Evolutionary conservation across 2,888 invertebrate species (phyloP).

Genomic region (Drosophila cracens): DNA sequence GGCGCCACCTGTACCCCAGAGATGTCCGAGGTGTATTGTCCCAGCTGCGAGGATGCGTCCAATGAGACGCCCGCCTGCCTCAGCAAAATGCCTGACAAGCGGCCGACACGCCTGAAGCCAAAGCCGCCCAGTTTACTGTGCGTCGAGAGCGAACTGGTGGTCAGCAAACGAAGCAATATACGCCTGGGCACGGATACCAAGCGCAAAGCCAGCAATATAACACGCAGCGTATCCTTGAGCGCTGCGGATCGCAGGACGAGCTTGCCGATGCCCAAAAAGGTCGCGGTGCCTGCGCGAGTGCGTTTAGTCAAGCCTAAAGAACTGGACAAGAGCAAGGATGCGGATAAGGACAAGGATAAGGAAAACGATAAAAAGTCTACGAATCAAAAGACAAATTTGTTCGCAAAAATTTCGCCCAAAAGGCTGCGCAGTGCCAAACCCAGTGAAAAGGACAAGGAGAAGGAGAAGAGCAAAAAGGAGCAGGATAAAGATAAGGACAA

Average conservation of each 20-base stretch:
- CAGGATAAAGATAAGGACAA: constrained; percentile 39
- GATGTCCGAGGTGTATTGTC: constrained; percentile 88
- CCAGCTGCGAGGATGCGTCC: constrained; percentile 83
- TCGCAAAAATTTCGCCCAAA: constrained; percentile 79
- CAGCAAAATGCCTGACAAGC: constrained; percentile 83
- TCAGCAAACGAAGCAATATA: constrained; percentile 71
- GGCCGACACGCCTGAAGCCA: constrained; percentile 73
- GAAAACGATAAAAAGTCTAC: constrained; percentile 69
- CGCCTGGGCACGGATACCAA: constrained; percentile 56
- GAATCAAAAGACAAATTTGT: constrained; percentile 64
- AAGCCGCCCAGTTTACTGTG: constrained; percentile 83
- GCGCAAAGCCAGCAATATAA: constrained; percentile 55
- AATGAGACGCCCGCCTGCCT: constrained; percentile 86
- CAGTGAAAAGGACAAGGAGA: constrained; percentile 51
- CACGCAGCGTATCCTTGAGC: constrained; percentile 75
- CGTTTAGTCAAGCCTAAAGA: constrained; percentile 61
- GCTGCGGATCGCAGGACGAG: constrained; percentile 73
- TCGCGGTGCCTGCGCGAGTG: constrained; percentile 39
- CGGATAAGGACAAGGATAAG: constrained; percentile 60
- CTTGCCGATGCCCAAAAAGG: constrained; percentile 50
- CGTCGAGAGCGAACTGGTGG: constrained; percentile 84
- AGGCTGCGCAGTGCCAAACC: constrained; percentile 58
- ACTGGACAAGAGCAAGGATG: constrained; percentile 55
- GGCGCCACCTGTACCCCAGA: constrained; percentile 81
- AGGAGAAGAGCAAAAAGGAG: constrained; percentile 39